phyloP scores from a whole-genome alignment of 2,113 vertebrate species.

The Toxostoma redivivum region DNA sequence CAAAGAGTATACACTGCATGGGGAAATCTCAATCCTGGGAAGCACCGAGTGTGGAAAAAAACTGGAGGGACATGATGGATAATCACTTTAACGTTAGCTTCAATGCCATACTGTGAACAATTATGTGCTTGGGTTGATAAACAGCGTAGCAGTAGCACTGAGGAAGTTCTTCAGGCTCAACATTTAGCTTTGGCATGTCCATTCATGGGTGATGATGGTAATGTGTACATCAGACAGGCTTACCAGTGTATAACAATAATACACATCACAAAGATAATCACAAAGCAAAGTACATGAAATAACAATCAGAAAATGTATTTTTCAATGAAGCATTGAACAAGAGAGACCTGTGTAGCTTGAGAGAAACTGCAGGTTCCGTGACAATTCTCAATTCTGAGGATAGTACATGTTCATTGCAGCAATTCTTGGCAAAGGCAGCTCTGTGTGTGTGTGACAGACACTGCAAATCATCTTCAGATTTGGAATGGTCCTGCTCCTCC shows the following conservation, averaged over 20 bases:
- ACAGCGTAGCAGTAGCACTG: not conserved
- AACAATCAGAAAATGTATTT: not conserved
- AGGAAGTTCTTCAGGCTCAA: not conserved
- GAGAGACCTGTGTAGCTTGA: not conserved
- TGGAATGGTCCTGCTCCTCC: not conserved
- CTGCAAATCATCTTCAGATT: not conserved
- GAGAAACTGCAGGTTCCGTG: rapidly evolving
- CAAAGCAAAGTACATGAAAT: not conserved
- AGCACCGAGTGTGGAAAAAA: not conserved
- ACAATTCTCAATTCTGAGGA: not conserved
- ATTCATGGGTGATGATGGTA: not conserved
- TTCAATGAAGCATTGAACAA: not conserved
- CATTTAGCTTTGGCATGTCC: not conserved
- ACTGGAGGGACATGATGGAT: not conserved
- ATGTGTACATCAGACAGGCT: not conserved
- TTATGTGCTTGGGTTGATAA: not conserved
- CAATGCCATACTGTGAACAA: not conserved
- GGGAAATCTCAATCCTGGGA: not conserved
- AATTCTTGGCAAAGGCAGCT: not conserved
- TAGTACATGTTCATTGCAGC: not conserved
- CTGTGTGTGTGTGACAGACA: not conserved
- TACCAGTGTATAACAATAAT: not conserved
- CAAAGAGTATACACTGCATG: not conserved
- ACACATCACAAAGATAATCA: not conserved
- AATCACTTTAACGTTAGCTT: not conserved